A percentile compares a stretch with the other conserved stretches of the same genome.
phyloP scores from a whole-genome alignment of 2,888 invertebrate genomes.

The Microctonus brassicae region DNA sequence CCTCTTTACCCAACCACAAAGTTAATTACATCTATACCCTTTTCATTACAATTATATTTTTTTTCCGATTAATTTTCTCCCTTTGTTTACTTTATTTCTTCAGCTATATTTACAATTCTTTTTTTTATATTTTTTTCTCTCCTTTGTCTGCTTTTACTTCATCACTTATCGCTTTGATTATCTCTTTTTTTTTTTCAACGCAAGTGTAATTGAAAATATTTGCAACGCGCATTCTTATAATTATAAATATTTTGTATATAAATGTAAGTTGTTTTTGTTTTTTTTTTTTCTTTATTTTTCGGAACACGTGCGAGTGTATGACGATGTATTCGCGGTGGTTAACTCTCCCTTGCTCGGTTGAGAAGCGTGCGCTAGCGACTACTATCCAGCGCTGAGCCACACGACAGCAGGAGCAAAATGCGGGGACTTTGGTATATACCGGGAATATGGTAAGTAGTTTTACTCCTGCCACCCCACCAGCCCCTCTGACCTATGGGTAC shows the following conservation, averaged over 20 bases:
- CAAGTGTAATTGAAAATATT: no score
- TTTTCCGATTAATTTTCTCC: slow-evolving; percentile 11
- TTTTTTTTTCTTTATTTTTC: not conserved
- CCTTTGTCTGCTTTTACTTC: not conserved
- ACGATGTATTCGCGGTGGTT: slow-evolving; percentile 22
- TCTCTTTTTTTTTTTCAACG: no score
- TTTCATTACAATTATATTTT: slow-evolving; percentile 18
- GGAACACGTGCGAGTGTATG: slow-evolving; percentile 25
- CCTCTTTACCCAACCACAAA: slow-evolving; percentile 11
- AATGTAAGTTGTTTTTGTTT: no score
- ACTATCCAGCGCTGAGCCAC: slow-evolving; percentile 58
- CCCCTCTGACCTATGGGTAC: slow-evolving; percentile 43
- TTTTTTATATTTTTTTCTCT: not conserved
- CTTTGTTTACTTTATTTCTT: slow-evolving; percentile 9
- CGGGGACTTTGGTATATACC: slow-evolving; percentile 63
- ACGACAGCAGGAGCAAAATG: slow-evolving; percentile 55
- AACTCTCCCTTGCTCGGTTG: slow-evolving; percentile 40
- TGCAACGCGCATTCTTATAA: no score
- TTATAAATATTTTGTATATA: not conserved
- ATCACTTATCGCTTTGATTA: not conserved
- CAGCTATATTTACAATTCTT: not conserved
- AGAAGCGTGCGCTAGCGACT: slow-evolving; percentile 61
- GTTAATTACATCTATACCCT: slow-evolving; percentile 8
- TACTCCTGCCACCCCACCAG: slow-evolving; percentile 61
- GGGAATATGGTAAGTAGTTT: slow-evolving; percentile 69